Evolutionary conservation across 2,888 invertebrate genomes (phyloP), one percentile per base, ranked within the genome.

Genomic region (Oxycera nigricornis): DNA sequence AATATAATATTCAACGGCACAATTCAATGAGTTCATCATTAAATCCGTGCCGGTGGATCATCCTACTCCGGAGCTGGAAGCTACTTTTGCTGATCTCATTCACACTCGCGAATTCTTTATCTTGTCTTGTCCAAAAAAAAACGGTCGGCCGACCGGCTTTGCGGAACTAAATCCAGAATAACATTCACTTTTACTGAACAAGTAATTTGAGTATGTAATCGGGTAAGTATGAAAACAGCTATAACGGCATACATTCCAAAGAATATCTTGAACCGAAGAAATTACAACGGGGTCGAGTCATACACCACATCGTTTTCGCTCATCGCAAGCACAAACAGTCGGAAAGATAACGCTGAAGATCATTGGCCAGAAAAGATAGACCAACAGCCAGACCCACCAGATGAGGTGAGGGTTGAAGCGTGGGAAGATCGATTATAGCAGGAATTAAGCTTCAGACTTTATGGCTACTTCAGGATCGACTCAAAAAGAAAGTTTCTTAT

Each of bases 1-100:
- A 59, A 62, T 62, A 20, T 62, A 1, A 30, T 26, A 7, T 30
- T 28, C 52, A 68, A 68, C 68, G 68, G 52, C 68, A 28, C 28
- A 68, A 52, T 68, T 68, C 68, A 68, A 68, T 68, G 50, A 68
- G 50, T 17, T 68, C 68, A 68, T 68, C 46, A 20, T 67, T 68
- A 26, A 55, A 55, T 55, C 24, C 11, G 24, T 7, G 9, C 24
- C 39, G 39, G 22, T 39, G 22, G 20, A 39, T 62, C 62, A 62
- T 62, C 24, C 7, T 39, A 20, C 24, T 7, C 3, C 14, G 3
- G 59, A 59, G 59, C 28, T 39, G 62, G 39, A 62, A 22, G n/a
- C 17, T 17, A 26, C n/a, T 62, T 31, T 20, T 4, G 31, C 35
- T 62, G 62, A 62, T 39, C 62, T 62, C 62, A 62, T 22, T 39